Evolutionary conservation across 2,113 vertebrate genomes (phyloP).

Genomic region (Polypterus bichir): DNA sequence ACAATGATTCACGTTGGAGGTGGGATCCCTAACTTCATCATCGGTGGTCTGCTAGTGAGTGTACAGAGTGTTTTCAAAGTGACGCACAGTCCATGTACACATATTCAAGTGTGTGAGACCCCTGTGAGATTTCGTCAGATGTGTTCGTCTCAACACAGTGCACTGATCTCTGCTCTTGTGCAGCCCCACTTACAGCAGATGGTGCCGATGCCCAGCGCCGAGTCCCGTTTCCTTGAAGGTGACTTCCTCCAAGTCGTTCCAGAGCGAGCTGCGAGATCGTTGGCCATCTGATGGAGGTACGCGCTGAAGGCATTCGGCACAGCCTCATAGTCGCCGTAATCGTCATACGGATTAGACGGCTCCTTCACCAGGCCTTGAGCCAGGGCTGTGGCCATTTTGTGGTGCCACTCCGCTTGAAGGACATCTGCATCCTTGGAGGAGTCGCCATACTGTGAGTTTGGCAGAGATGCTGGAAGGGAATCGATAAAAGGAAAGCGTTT

Average conservation of each 20-base stretch:
- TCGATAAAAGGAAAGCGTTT: too few species aligned
- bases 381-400: too few species aligned
- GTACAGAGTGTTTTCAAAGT: background rate
- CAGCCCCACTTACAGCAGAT: slow-evolving; percentile 78
- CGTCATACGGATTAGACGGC: slow-evolving; percentile 32
- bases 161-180: slow-evolving; percentile 72
- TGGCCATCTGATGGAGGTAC: slow-evolving; percentile 21
- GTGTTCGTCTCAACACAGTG: slow-evolving; percentile 55
- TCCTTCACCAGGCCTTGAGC: slow-evolving; percentile 29
- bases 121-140: too few species aligned
- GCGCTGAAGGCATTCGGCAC: slow-evolving; percentile 19
- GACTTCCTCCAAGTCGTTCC: slow-evolving; percentile 29
- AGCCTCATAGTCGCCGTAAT: slow-evolving; percentile 26
- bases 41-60: too few species aligned
- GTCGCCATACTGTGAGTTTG: too few species aligned
- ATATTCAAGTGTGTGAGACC: background rate
- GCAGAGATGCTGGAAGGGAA: too few species aligned
- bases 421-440: too few species aligned
- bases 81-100: slow-evolving; percentile 20
- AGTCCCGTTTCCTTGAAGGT: slow-evolving; percentile 56
- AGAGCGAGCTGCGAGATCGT: slow-evolving; percentile 3
- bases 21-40: background rate
- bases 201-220: slow-evolving; percentile 60
- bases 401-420: too few species aligned
- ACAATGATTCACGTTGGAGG: slow-evolving; percentile 10